Percentiles rank a stretch among this genome's conserved stretches.
Evolutionary conservation across 2,888 invertebrate species (phyloP).

Genomic region (Conchocele bisecta): DNA sequence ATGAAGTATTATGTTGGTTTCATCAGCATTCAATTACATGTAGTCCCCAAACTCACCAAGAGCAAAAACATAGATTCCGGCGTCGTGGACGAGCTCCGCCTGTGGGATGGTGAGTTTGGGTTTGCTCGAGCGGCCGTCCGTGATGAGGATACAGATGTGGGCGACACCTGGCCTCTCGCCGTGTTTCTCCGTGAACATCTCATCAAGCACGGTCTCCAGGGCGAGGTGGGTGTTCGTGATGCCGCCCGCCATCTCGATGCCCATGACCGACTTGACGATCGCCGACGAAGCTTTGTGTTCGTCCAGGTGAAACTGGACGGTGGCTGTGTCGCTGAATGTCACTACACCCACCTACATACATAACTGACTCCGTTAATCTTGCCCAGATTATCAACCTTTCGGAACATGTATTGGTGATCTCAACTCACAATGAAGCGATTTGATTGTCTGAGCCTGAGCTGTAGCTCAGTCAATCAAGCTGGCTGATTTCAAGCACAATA

Average conservation of each 20-base stretch:
- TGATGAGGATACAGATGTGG: constrained; percentile 49
- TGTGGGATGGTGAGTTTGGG: constrained; percentile 29
- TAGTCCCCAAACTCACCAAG: too few relatives aligned
- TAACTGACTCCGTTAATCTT: too few relatives aligned
- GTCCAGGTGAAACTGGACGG: constrained; percentile 43
- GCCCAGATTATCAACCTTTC: too few relatives aligned
- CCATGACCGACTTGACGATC: constrained; percentile 11
- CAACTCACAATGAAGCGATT: too few relatives aligned
- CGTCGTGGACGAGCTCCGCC: constrained; percentile 32
- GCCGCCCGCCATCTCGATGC: constrained; percentile 24
- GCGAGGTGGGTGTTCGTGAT: constrained; percentile 52
- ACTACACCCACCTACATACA: constrained; percentile 57
- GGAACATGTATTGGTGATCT: too few relatives aligned
- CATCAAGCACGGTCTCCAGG: constrained; percentile 24
- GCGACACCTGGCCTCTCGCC: constrained; percentile 46
- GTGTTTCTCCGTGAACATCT: constrained; percentile 32
- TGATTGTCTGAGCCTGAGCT: too few relatives aligned
- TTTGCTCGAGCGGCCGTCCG: constrained; percentile 51
- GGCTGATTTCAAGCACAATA: too few relatives aligned
- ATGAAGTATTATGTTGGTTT: too few relatives aligned
- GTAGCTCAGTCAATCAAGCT: too few relatives aligned
- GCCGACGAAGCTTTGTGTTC: constrained; percentile 15
- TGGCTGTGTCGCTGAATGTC: constrained; percentile 40
- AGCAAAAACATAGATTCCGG: constrained; percentile 52
- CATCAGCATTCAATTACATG: too few relatives aligned